Percentiles rank a stretch among this genome's conserved stretches.
These are phyloP conservation scores for Apotomis capreana DNA, from an alignment of 2,888 invertebrate genomes.

Conservation along the genomic window DNA sequence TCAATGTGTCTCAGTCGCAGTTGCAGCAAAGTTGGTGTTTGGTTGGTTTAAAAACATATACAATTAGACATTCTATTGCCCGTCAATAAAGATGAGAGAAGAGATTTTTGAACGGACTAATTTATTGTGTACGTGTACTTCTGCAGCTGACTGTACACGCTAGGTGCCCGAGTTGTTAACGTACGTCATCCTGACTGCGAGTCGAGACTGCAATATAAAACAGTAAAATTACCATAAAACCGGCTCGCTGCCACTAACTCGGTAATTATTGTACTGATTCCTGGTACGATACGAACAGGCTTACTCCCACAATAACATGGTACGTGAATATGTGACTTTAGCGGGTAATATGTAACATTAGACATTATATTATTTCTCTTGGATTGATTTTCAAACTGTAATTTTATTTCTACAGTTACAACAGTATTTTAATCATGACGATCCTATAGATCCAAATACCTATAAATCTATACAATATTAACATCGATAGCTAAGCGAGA, in stretches of 20 bases:
- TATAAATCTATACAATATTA: neutral
- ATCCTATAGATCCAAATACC: neutral
- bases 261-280: slow-evolving; percentile 59
- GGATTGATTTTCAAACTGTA: neutral
- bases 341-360: slow-evolving; percentile 7
- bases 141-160: slow-evolving; percentile 8
- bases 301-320: slow-evolving; percentile 50
- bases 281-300: slow-evolving; percentile 45
- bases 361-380: neutral
- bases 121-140: neutral
- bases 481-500: slow-evolving; percentile 8
- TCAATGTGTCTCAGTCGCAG: too few species aligned
- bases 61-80: too few species aligned
- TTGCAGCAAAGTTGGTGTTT: too few species aligned
- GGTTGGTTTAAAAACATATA: too few species aligned
- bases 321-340: slow-evolving; percentile 47
- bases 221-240: slow-evolving; percentile 52
- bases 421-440: neutral
- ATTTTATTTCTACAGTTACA: neutral
- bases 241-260: slow-evolving; percentile 55
- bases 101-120: too few species aligned
- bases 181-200: slow-evolving; percentile 55
- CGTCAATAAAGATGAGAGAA: too few species aligned
- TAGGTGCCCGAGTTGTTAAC: slow-evolving; percentile 35
- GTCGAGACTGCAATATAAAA: slow-evolving; percentile 54